A percentile compares a stretch with the other conserved stretches of the same genome.
phyloP scores from a whole-genome alignment of 1,140 invertebrate genomes.

The Listronotus bonariensis region DNA sequence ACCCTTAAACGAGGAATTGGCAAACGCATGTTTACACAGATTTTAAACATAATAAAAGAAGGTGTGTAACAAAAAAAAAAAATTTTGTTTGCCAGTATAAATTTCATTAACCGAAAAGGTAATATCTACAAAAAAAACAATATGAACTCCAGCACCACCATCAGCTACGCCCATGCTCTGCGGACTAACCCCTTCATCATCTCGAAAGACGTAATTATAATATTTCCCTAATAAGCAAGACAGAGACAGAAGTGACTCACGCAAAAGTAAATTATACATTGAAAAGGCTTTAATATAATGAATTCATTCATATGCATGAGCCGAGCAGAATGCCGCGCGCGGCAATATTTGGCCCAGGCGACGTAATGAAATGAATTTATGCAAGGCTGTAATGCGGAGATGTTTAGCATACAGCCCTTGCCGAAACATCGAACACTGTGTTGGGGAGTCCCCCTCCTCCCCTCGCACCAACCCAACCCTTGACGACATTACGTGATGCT shows the following conservation, averaged over 20 bases:
- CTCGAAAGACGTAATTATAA: conserved; percentile 54
- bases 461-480: conserved; percentile 3
- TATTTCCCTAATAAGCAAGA: conserved; percentile 50
- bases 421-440: conserved; percentile 35
- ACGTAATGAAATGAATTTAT: conserved; percentile 70
- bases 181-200: conserved; percentile 37
- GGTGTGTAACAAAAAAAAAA: too few species aligned
- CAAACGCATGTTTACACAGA: too few species aligned
- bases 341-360: conserved; percentile 64
- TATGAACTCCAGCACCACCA: too few species aligned
- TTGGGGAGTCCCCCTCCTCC: conserved; percentile 11
- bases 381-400: conserved; percentile 67
- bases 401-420: conserved; percentile 62
- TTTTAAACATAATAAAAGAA: too few species aligned
- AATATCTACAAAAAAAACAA: too few species aligned
- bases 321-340: conserved; percentile 56
- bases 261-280: conserved; percentile 72
- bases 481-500: conserved; percentile 29
- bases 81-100: too few species aligned
- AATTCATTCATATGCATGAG: conserved; percentile 70
- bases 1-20: too few species aligned
- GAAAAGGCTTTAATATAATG: conserved; percentile 70
- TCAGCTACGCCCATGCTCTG: neutral
- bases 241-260: conserved; percentile 64
- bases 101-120: too few species aligned